Evolutionary conservation across 2,888 invertebrate genomes (phyloP).

Genomic region (Idaea aversata): DNA sequence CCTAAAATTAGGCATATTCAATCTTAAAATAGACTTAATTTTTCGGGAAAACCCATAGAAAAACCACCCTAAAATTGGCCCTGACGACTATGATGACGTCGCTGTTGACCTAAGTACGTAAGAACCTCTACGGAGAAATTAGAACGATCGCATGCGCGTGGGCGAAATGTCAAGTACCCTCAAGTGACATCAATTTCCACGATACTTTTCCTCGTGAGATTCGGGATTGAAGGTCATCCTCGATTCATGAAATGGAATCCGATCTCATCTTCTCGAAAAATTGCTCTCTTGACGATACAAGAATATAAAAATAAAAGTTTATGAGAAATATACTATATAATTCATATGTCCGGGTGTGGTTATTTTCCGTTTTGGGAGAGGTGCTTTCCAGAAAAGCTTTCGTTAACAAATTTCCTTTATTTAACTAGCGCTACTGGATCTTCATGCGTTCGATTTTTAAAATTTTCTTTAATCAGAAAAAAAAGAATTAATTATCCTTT

Average conservation of each 20-base stretch:
- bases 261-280: conserved; percentile 9
- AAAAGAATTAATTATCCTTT: too few relatives aligned
- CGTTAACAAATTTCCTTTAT: too few relatives aligned
- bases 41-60: neutral
- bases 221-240: conserved; percentile 6
- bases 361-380: too few relatives aligned
- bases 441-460: too few relatives aligned
- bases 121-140: conserved; percentile 6
- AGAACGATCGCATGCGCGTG: conserved; percentile 18
- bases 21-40: neutral
- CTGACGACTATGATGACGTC: neutral
- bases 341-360: too few relatives aligned
- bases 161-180: conserved; percentile 28
- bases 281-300: conserved; percentile 10
- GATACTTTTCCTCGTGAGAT: conserved; percentile 11
- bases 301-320: conserved; percentile 3
- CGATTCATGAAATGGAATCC: conserved; percentile 7
- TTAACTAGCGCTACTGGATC: too few relatives aligned
- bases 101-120: conserved; percentile 3
- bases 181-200: conserved; percentile 17
- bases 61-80: neutral
- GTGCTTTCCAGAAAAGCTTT: too few relatives aligned
- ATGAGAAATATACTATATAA: too few relatives aligned
- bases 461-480: too few relatives aligned
- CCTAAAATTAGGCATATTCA: too few relatives aligned